Base-by-base conservation (phyloP, 2,113 vertebrate genomes). In the Lycocorax pyrrhopterus region DNA sequence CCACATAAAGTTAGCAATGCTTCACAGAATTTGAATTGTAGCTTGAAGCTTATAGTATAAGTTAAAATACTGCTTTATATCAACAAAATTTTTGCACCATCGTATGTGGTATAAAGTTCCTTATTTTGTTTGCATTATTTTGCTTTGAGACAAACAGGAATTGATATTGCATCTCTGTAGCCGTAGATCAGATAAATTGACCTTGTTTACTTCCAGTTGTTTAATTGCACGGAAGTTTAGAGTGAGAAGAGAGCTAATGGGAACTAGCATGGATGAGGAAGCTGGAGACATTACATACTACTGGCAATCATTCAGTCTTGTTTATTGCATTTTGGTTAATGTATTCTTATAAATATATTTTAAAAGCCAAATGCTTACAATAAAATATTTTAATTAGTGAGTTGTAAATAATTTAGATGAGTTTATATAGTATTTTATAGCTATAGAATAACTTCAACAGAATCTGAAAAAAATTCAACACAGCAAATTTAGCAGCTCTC, bases 1-100 rank as follows among this genome's bases (percentile, higher is more conserved):
- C 1, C 0, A 0, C 56, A 19, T 63, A 30, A 63, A 35, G 13
- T 49, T 43, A 33, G 22, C 20, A 49, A 3, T 33, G 21, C 10
- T 58, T 60, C 41, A 3, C 63, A 53, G 69, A 92, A 68, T 58
- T 94, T 9, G 10, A 77, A 52, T 52, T 52, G 9, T 25, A 35
- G 39, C n/a, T 44, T 66, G 52, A 82, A 69, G 27, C 18, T 87
- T 23, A 13, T 80, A 23, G 5, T 35, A 16, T 37, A 37, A 76
- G 56, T 84, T 77, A 41, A 84, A 76, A 26, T 72, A 67, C 2
- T 12, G 19, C 12, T 77, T 59, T 13, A 27, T 41, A 29, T 63
- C 32, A 72, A 43, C 17, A 64, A 43, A 37, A 35, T 33, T 84
- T 84, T 90, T 76, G 51, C 16, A n/a, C 23, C 8, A 27, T 18